Base-by-base conservation (phyloP, 2,888 invertebrate genomes). In the Dicyrtomina minuta region DNA sequence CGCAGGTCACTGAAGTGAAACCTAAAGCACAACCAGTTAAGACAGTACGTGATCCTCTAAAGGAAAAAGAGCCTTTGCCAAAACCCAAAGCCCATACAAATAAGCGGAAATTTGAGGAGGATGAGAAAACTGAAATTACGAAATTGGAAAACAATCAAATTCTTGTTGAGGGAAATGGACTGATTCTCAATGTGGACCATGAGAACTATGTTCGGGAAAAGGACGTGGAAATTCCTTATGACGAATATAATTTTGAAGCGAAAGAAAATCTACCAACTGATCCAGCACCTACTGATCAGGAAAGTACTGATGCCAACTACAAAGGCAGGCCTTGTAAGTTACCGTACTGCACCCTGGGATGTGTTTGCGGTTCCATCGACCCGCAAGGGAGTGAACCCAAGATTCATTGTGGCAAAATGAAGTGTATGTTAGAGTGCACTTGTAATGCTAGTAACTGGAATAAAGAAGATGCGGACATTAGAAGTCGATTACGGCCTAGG, bases 381-480 rank as follows among this genome's bases (percentile, higher is more conserved):
- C 22, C 64, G 10, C 46, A 33, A 41, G 27, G 27, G 26, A 33
- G 43, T 15, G 68, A 61, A 33, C 20, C 43, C 10, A 61, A 61
- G 27, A 39, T 20, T 13, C 74, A 75, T 44, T 77, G 77, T 66
- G 75, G 74, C 5, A 73, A 75, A 55, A 70, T 73, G 3, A 74
- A 67, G 26, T 77, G 77, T 51, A 73, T 77, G 68, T 72, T 77
- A 41, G 77, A 75, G 10, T 77, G 77, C 43, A 73, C 59, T 43
- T 77, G 77, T 66, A 68, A 67, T 13, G 53, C 53, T 17, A 10
- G 4, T 5, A 44, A 46, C 4, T 66, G 58, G 66, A 43, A 10
- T 49, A 59, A 26, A 46, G 73, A 74, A 17, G 77, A 75, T 62
- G 75, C 73, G 0, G 74, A 75, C 44, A 77, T 77, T 55, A 70